phyloP scores from a whole-genome alignment of 2,888 invertebrate genomes.

The Griposia aprilina region DNA sequence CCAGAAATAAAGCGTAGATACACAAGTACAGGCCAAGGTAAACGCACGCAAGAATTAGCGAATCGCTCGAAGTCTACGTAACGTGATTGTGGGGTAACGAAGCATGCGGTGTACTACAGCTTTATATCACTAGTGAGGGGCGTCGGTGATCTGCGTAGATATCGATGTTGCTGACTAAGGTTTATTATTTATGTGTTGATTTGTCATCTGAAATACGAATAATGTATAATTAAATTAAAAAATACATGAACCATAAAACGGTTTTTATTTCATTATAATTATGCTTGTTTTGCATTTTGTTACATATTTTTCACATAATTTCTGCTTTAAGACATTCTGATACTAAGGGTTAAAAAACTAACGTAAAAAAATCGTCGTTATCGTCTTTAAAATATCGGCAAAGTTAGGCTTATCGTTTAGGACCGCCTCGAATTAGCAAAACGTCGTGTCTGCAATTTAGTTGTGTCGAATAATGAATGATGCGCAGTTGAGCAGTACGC shows the following conservation, averaged over 20 bases:
- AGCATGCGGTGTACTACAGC: slow-evolving; percentile 70
- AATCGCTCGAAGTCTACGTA: slow-evolving; percentile 64
- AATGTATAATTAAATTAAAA: not conserved
- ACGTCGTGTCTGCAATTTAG: not conserved
- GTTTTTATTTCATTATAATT: not conserved
- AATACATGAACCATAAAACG: accelerated
- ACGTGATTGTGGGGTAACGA: slow-evolving; percentile 76
- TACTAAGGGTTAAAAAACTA: no score
- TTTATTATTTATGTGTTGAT: not conserved
- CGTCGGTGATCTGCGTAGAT: not conserved
- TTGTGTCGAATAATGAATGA: slow-evolving; percentile 11
- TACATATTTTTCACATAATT: not conserved
- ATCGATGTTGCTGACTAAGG: slow-evolving; percentile 25
- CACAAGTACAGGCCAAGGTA: slow-evolving; percentile 57
- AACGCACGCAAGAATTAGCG: slow-evolving; percentile 68
- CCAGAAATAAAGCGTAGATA: slow-evolving; percentile 27
- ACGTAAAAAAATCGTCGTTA: not conserved
- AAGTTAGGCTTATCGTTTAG: not conserved
- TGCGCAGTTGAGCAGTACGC: not conserved
- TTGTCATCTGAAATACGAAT: not conserved
- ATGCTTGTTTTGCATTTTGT: not conserved
- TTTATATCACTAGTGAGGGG: slow-evolving; percentile 59
- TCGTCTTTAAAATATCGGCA: not conserved
- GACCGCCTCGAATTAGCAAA: not conserved
- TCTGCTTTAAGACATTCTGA: not conserved